Evolutionary conservation across 1,140 invertebrate species (phyloP).

Genomic region (Diplogasteroides magnus): DNA sequence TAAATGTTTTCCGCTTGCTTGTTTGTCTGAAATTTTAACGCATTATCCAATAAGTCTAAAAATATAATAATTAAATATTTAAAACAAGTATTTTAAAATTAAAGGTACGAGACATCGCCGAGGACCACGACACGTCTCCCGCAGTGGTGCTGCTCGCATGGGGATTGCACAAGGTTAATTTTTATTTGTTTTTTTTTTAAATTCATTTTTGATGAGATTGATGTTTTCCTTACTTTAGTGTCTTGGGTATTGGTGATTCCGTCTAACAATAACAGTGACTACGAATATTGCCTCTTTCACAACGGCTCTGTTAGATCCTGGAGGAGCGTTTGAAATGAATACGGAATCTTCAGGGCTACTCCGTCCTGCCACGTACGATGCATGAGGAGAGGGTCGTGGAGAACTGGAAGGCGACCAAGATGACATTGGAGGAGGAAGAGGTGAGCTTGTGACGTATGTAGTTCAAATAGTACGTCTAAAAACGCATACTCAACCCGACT

Average conservation of each 20-base stretch:
- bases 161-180: constrained; percentile 35
- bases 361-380: constrained; percentile 32
- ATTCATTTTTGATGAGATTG: background rate
- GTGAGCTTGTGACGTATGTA: too few relatives aligned
- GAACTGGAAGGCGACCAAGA: constrained; percentile 31
- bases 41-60: too few relatives aligned
- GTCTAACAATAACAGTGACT: too few relatives aligned
- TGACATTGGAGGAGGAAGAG: constrained; percentile 29
- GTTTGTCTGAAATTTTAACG: too few relatives aligned
- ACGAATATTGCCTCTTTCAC: too few relatives aligned
- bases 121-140: constrained; percentile 23
- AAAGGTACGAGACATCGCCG: constrained; percentile 26
- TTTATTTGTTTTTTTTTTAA: background rate
- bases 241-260: too few relatives aligned
- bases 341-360: background rate
- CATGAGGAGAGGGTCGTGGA: constrained; percentile 28
- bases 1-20: background rate
- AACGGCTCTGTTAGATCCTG: too few relatives aligned
- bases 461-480: too few relatives aligned
- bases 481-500: too few relatives aligned
- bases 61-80: too few relatives aligned
- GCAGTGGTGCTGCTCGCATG: constrained; percentile 36
- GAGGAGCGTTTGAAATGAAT: too few relatives aligned
- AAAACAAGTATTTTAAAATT: background rate
- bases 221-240: too few relatives aligned